Conservation (phyloP, 2,888 invertebrate genomes). For the Lordiphosa fenestrarum region DNA sequence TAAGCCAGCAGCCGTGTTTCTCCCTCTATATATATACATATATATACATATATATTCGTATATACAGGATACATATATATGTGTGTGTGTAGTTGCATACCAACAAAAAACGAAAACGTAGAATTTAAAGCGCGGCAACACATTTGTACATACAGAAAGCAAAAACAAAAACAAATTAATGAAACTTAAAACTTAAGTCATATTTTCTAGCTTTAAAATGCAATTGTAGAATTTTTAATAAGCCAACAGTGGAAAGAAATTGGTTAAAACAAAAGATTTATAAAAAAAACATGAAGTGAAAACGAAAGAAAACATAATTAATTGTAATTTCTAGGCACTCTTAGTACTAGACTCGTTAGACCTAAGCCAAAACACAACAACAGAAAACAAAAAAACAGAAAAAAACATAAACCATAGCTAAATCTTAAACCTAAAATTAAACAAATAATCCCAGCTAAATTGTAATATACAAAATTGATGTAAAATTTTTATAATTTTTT, state of each 20-base stretch:
- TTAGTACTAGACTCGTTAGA: constrained; percentile 73
- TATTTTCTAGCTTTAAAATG: constrained; percentile 78
- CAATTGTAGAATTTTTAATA: constrained; percentile 76
- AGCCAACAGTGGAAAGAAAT: constrained; percentile 17
- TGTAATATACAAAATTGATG: constrained; percentile 70
- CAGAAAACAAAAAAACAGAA: constrained; percentile 31
- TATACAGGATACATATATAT: constrained; percentile 19
- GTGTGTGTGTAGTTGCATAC: constrained; percentile 57
- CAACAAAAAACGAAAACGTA: constrained; percentile 39
- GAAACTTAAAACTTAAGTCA: constrained; percentile 79
- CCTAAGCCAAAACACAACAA: constrained; percentile 36
- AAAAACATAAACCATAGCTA: constrained; percentile 55
- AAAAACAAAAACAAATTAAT: constrained; percentile 45
- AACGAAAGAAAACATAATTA: constrained; percentile 41
- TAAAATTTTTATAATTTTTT: constrained; percentile 41
- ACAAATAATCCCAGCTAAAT: constrained; percentile 63
- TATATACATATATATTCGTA: constrained; percentile 27
- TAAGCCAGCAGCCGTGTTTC: constrained; percentile 50
- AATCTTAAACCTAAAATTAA: constrained; percentile 57
- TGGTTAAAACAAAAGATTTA: constrained; percentile 33
- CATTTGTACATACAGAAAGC: constrained; percentile 26
- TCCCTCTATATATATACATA: constrained; percentile 8
- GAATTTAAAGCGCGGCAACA: constrained; percentile 61
- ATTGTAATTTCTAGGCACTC: constrained; percentile 65
- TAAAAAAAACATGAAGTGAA: constrained; percentile 22